A percentile compares a stretch with the other conserved stretches of the same genome.
phyloP scores from a whole-genome alignment of 2,888 invertebrate species.

The Drosophila nigritarsus region DNA sequence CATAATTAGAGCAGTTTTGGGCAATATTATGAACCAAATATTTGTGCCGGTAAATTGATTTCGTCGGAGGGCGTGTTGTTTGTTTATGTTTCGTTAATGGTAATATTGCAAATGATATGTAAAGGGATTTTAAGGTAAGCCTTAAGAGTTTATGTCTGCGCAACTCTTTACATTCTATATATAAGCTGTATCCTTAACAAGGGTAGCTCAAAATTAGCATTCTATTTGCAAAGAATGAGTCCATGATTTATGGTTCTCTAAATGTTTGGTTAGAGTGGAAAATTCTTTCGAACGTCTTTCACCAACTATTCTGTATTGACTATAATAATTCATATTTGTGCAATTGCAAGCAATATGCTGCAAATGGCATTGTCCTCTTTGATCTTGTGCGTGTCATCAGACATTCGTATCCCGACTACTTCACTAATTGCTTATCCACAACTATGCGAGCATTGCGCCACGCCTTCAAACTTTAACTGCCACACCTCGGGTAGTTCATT shows the following conservation, averaged over 20 bases:
- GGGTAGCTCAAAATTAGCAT: neutral
- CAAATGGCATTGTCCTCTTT: slow-evolving; percentile 12
- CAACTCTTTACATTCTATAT: neutral
- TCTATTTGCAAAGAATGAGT: neutral
- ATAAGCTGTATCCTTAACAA: neutral
- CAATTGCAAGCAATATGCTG: slow-evolving; percentile 6
- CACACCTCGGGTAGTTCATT: neutral
- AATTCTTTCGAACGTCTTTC: neutral
- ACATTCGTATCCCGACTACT: slow-evolving; percentile 16
- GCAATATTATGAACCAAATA: slow-evolving; percentile 59
- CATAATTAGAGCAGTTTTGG: slow-evolving; percentile 65
- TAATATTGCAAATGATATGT: slow-evolving; percentile 14
- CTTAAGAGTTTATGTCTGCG: neutral
- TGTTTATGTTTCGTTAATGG: slow-evolving; percentile 17
- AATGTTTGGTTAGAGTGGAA: neutral
- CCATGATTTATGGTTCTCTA: neutral
- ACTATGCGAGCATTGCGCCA: slow-evolving; percentile 16
- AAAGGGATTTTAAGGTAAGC: slow-evolving; percentile 1
- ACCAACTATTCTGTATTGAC: neutral
- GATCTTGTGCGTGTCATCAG: slow-evolving; percentile 24
- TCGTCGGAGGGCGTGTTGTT: slow-evolving; percentile 8
- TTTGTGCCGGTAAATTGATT: slow-evolving; percentile 71
- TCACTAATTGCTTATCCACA: slow-evolving; percentile 47
- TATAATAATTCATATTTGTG: neutral
- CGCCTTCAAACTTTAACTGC: slow-evolving; percentile 8